Evolutionary conservation across 1,140 invertebrate species (phyloP), one percentile per base, ranked within the genome.

Genomic region (Ips nitidus): DNA sequence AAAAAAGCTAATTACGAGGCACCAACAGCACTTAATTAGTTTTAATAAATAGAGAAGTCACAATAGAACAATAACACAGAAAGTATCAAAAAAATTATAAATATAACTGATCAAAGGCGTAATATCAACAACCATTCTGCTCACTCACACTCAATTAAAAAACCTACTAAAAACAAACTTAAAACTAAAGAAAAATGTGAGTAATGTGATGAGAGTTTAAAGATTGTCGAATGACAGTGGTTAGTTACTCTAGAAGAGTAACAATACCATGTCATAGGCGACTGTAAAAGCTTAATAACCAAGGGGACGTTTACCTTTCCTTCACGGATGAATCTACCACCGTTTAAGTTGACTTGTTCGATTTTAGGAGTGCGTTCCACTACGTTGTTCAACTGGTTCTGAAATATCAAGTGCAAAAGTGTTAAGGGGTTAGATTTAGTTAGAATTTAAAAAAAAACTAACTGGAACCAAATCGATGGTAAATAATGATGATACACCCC

Each of bases 271-370:
- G 22, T 22, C 22, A n/a, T 47, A 60, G 53, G 4, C 40, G 36
- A 41, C n/a, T 22, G 41, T 42, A 41, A 61, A 38, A 50, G n/a
- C 6, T 61, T 43, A 38, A 61, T 45, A 39, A 64, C n/a, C 47
- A 8, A 3, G 2, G 41, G 8, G 38, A 42, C 42, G 36, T 52
- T 89, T 93, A 98, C 96, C 94, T 98, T 98, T 73, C 96, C 96
- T 86, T 99, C 97, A 73, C 95, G 87, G 77, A 99, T 97, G 81
- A 95, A 94, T 80, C 95, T 88, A 78, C 95, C 96, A 75, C 97
- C 97, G 79, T 94, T 92, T 73, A 92, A 86, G 83, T 98, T 98
- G 75, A 98, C 94, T 79, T 94, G 90, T 84, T 99, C 97, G 77
- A 99, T 95, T 78, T 92, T 91, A 75, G 92, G 90, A 73, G 92